A percentile compares a stretch with the other conserved stretches of the same genome.
Evolutionary conservation across 2,113 vertebrate species (phyloP).

Genomic region (Anthoscopus minutus): DNA sequence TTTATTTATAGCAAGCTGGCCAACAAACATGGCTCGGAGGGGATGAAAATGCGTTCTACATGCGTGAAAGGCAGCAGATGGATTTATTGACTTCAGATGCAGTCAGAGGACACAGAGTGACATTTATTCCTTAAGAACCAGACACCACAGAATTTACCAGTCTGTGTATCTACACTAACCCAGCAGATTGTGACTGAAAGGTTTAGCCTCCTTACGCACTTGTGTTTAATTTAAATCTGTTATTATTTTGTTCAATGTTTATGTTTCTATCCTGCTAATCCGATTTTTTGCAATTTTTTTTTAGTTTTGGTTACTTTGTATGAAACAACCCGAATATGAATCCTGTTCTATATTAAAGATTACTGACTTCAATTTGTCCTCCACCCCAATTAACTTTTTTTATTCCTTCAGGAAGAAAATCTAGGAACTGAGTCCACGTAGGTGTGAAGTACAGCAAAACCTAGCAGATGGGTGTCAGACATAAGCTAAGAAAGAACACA

Average conservation of each 20-base stretch:
- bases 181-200: conserved; percentile 31
- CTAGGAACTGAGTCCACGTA: not conserved
- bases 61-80: conserved; percentile 24
- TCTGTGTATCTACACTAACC: not conserved
- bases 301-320: not conserved
- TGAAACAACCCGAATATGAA: not conserved
- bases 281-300: rapidly evolving
- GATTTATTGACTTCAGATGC: conserved; percentile 43
- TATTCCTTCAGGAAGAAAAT: not conserved
- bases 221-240: not conserved
- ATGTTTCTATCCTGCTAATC: not conserved
- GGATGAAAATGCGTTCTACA: conserved; percentile 24
- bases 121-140: conserved; percentile 41
- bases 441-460: not conserved
- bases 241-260: not conserved
- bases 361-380: not conserved
- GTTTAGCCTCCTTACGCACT: not conserved
- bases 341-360: not conserved
- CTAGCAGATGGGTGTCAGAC: not conserved
- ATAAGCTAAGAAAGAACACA: not conserved
- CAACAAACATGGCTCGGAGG: not conserved
- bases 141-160: not conserved
- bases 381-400: not conserved
- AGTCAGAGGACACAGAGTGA: conserved; percentile 36
- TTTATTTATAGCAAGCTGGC: not conserved